These are phyloP conservation scores for Diplazon laetatorius DNA, from an alignment of 2,888 invertebrate species.

Conservation along the genomic window DNA sequence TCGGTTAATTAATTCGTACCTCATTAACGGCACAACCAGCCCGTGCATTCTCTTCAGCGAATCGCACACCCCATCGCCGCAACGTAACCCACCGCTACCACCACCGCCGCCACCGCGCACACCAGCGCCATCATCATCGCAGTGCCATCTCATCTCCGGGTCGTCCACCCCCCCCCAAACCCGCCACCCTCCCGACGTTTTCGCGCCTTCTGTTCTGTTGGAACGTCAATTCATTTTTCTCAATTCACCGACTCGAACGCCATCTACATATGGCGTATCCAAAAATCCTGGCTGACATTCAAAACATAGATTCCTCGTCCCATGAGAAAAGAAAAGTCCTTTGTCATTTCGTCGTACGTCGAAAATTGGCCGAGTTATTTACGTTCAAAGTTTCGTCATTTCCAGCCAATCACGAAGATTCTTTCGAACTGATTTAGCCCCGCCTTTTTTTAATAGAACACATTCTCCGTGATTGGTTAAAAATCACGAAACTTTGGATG, in stretches of 20 bases:
- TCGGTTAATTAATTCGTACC: conserved; percentile 81
- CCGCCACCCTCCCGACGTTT: conserved; percentile 49
- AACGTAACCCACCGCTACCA: conserved; percentile 46
- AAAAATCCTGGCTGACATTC: no score
- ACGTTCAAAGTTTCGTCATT: no score
- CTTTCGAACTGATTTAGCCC: no score
- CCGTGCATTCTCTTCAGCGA: conserved; percentile 70
- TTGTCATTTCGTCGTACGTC: no score
- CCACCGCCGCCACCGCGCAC: conserved; percentile 8
- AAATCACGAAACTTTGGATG: no score
- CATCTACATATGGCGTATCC: no score
- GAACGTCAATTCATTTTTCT: conserved; percentile 61
- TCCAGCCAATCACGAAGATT: no score
- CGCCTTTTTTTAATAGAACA: no score
- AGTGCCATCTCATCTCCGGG: conserved; percentile 47
- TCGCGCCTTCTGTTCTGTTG: conserved; percentile 31
- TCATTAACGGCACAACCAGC: conserved; percentile 77
- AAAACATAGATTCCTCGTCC: no score
- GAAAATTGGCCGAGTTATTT: no score
- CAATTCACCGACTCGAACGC: neutral
- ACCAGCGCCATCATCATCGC: conserved; percentile 18
- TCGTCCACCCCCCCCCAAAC: neutral
- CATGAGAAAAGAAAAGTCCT: no score
- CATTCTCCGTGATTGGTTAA: no score
- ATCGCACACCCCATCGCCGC: conserved; percentile 49